Conservation (phyloP, 2,888 invertebrate species). For the Trachelus iudaicus region DNA sequence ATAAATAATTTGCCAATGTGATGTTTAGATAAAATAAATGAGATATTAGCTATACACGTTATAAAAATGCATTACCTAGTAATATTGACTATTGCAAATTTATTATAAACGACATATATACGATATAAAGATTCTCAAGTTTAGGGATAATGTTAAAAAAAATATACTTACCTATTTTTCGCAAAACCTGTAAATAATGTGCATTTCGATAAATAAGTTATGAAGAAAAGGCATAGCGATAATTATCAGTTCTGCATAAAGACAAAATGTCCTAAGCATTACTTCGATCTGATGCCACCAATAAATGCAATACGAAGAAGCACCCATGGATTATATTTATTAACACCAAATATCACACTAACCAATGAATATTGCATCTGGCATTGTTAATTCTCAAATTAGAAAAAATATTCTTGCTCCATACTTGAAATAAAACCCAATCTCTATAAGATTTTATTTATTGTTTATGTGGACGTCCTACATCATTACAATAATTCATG, state of each 20-base stretch:
- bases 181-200: conserved; percentile 39
- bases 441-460: conserved; percentile 48
- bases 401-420: neutral
- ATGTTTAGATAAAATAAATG: conserved; percentile 52
- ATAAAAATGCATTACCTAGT: conserved; percentile 22
- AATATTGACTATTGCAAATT: conserved; percentile 27
- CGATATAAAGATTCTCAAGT: conserved; percentile 17
- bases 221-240: neutral
- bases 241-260: neutral
- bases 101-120: neutral
- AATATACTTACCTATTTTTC: conserved; percentile 13
- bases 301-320: neutral
- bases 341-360: neutral
- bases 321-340: neutral
- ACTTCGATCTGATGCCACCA: neutral
- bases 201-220: conserved; percentile 40
- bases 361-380: neutral
- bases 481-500: conserved; percentile 58
- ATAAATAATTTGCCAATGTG: conserved; percentile 53
- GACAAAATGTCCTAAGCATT: neutral
- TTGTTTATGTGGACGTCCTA: conserved; percentile 53
- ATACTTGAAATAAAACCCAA: neutral
- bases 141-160: conserved; percentile 20
- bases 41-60: conserved; percentile 18
- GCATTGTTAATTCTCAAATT: neutral